Base-by-base conservation (phyloP, 2,888 invertebrate species). In the Drosophila robusta region DNA sequence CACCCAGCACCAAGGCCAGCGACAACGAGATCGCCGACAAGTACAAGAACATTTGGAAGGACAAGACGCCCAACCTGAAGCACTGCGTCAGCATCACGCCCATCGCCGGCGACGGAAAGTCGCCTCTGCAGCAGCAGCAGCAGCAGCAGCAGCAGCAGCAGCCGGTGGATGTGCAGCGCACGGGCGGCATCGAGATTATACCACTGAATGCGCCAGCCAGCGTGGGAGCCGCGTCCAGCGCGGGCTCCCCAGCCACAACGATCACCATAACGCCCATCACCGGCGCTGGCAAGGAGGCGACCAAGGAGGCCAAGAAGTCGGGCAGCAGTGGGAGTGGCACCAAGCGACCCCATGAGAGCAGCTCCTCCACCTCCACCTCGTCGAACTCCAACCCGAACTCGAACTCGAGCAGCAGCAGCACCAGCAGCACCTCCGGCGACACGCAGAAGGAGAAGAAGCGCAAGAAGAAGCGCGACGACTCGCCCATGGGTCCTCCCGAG, bases 231-330 rank as follows among this genome's bases (percentile, higher is more conserved):
- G 92, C 63, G 4, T 26, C 95, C 0, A 94, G 95, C 5, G 93
- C 95, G 29, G 70, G 56, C 0, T 75, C 75, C 39, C 36, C 89
- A 16, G 95, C 96, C 9, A 96, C 96, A 87, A 96, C 97, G 1
- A 96, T 97, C 63, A 97, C 97, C 0, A 97, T 97, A 60, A 97
- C 97, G 0, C 96, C 97, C 3, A 97, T 97, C 41, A 91, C 90
- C 26, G 78, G 78, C n/a, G 29, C 22, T 44, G 67, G 71, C 9
- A 89, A 85, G 18, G 82, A 82, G 5, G 7, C 62, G 0, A 34
- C 50, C 7, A 82, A 89, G 46, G 77, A 75, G 3, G 42, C 63
- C 0, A 85, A 85, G 29, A 89, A 86, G 39, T 54, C 70, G 4
- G 22, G 50, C 3, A 18, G 63, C 2, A 50, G 75, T 55, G 78